These are phyloP conservation scores for Guaruba guarouba DNA, from an alignment of 2,113 vertebrate species.

Conservation along the genomic window DNA sequence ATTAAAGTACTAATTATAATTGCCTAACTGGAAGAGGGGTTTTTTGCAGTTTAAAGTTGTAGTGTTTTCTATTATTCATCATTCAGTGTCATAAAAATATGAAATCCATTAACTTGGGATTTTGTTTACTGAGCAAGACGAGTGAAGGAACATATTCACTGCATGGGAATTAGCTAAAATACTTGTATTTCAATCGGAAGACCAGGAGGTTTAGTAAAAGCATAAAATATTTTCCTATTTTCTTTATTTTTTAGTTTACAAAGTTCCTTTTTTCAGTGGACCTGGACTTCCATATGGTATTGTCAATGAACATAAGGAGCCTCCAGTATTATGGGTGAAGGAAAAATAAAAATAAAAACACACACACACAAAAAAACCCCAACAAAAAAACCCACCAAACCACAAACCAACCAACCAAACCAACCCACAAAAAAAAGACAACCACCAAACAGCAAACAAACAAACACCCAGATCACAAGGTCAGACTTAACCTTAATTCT, in stretches of 20 bases:
- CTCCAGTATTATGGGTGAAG: background rate
- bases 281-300: background rate
- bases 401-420: no score
- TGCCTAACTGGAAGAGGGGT: background rate
- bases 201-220: background rate
- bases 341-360: background rate
- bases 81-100: background rate
- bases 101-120: background rate
- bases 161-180: background rate
- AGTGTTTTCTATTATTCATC: background rate
- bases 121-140: background rate
- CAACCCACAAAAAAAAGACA: background rate
- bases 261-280: background rate
- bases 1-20: background rate
- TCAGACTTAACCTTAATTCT: background rate
- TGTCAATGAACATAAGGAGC: background rate
- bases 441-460: background rate
- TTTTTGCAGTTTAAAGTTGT: background rate
- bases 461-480: background rate
- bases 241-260: background rate
- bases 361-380: no score
- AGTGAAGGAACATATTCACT: background rate
- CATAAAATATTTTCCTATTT: background rate
- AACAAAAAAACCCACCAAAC: no score
- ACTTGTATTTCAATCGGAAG: background rate